Base-by-base conservation (phyloP, 1,140 invertebrate genomes). In the Tetragnatha versicolor region DNA sequence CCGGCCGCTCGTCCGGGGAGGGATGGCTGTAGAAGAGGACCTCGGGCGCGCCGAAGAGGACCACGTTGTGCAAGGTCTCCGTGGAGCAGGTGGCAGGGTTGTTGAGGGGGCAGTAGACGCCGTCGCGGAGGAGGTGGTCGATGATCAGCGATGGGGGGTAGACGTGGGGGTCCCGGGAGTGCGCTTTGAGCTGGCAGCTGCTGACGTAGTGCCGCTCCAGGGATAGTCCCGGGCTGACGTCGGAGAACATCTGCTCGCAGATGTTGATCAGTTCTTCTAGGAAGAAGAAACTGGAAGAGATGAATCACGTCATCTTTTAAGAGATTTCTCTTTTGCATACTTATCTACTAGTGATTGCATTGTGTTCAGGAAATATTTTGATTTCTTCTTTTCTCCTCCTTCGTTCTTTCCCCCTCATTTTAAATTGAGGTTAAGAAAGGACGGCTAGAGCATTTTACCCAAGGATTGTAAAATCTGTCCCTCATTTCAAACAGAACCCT, bases 191-290 rank as follows among this genome's bases (percentile, higher is more conserved):
- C 82, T 92, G 90, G 60, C 86, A 86, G n/a, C 89, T 84, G 84
- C 91, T 92, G 14, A 93, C 83, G 81, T 90, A 88, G 82, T 92
- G 89, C 76, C 88, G 89, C 83, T 92, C 90, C 22, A 91, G 83
- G 37, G 89, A 83, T 79, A 93, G 85, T 10, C 91, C 91, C 17
- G 92, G 92, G 82, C 90, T 90, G 42, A 92, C 89, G 82, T 89
- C 22, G 91, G 82, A 7, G 42, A 81, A 81, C 83, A 89, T 89
- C 83, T 91, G 88, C 84, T 93, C 90, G 33, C 93, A 88, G 51
- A 92, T 88, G 79, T 89, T 89, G 4, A 92, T 85, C 79, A 94
- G 88, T 83, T 93, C 91, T 83, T 92, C 91, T n/a, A 93, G 85
- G 84, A 94, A 91, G 81, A 91, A 91, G 83, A 93, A 93, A 82